Evolutionary conservation across 2,797 vertebrate genomes (phyloP).

Genomic region (Sciaenops ocellatus): DNA sequence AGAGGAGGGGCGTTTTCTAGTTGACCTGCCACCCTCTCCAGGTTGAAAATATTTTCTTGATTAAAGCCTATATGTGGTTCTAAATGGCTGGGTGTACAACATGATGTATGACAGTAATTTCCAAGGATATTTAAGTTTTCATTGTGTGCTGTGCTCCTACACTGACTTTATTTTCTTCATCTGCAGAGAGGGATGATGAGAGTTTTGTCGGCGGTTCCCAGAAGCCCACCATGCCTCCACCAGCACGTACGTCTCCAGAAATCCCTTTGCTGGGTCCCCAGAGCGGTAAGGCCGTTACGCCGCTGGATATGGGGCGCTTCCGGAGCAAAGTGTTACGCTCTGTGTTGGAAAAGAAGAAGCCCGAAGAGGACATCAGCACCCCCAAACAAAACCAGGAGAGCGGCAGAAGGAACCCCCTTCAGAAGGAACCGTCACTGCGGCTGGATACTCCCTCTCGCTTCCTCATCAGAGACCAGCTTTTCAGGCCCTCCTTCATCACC

Average conservation of each 20-base stretch:
- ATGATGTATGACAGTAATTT: neutral
- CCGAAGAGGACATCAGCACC: constrained; percentile 62
- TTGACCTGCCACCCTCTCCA: constrained; percentile 86
- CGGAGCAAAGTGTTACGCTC: constrained; percentile 92
- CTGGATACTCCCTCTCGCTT: constrained; percentile 97
- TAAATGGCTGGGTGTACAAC: neutral
- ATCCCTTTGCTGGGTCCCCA: constrained; percentile 78
- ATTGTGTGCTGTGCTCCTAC: neutral
- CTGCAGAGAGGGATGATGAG: constrained; percentile 81
- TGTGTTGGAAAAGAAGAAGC: constrained; percentile 86
- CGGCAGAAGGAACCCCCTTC: constrained; percentile 62
- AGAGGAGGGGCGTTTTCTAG: constrained; percentile 88
- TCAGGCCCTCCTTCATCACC: constrained; percentile 94
- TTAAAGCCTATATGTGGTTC: neutral
- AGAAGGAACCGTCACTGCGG: constrained; percentile 88
- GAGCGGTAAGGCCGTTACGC: constrained; percentile 87
- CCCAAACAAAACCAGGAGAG: constrained; percentile 65
- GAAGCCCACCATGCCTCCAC: constrained; percentile 63
- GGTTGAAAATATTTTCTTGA: constrained; percentile 78
- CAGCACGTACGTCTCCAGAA: constrained; percentile 72
- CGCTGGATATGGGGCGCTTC: constrained; percentile 92
- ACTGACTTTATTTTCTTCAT: neutral
- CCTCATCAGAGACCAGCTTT: constrained; percentile 93
- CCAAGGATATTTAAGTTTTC: neutral
- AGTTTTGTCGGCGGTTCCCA: constrained; percentile 86